Percentiles rank a stretch among this genome's conserved stretches.
Evolutionary conservation across 2,113 vertebrate species (phyloP).

Genomic region (Passer montanus): DNA sequence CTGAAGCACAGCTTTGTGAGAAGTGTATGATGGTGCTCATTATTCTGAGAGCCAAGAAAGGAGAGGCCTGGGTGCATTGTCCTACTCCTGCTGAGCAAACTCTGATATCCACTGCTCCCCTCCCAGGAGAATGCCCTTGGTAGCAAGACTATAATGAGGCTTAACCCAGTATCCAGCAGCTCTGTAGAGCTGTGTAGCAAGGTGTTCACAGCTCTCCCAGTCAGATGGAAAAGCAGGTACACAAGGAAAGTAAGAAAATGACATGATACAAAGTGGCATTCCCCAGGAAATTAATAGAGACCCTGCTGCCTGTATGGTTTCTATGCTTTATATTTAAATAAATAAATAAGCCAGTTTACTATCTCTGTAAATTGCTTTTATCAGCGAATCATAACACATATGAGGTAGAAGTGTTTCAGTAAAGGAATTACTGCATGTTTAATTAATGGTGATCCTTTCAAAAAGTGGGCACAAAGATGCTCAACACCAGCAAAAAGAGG

Average conservation of each 20-base stretch:
- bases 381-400: background rate
- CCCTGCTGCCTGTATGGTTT: background rate
- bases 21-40: background rate
- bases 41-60: background rate
- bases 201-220: background rate
- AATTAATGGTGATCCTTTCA: background rate
- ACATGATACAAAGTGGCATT: background rate
- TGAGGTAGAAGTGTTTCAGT: background rate
- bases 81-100: background rate
- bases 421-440: background rate
- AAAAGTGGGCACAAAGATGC: background rate
- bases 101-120: background rate
- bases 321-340: background rate
- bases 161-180: background rate
- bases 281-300: background rate
- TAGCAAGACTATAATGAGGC: background rate
- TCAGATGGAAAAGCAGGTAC: background rate
- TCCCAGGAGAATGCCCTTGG: background rate
- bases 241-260: background rate
- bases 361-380: background rate
- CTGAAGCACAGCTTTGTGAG: background rate
- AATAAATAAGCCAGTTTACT: background rate
- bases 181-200: background rate
- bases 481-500: background rate
- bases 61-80: accelerated